phyloP scores from a whole-genome alignment of 2,888 invertebrate species.

The Suillia variegata region DNA sequence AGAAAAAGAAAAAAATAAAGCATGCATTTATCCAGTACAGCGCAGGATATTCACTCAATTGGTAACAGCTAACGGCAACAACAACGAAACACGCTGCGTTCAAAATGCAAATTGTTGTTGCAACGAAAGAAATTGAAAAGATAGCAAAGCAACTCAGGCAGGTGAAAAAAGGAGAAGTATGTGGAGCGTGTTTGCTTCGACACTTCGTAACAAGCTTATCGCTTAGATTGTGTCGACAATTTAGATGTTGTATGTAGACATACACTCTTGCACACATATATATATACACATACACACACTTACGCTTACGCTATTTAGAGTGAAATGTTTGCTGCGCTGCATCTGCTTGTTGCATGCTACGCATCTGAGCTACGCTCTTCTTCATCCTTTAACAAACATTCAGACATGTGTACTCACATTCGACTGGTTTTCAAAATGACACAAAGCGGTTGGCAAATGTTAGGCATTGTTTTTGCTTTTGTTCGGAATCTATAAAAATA shows the following conservation, averaged over 20 bases:
- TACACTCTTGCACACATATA: slow-evolving; percentile 24
- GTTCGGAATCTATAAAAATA: too few species aligned
- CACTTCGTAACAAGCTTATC: slow-evolving; percentile 1
- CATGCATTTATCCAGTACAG: too few species aligned
- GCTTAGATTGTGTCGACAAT: slow-evolving; percentile 26
- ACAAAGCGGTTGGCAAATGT: too few species aligned
- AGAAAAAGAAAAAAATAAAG: too few species aligned
- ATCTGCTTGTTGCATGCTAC: too few species aligned
- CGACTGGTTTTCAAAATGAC: too few species aligned
- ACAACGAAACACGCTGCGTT: not conserved
- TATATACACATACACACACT: slow-evolving; percentile 6
- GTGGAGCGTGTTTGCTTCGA: not conserved
- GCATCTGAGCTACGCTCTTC: too few species aligned
- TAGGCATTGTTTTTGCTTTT: too few species aligned
- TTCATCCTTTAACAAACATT: too few species aligned
- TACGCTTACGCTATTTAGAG: too few species aligned
- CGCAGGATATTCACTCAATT: slow-evolving; percentile 4
- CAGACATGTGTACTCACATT: too few species aligned
- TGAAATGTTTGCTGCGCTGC: too few species aligned
- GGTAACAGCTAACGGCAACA: not conserved
- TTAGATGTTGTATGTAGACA: slow-evolving; percentile 27
- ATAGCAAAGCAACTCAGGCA: slow-evolving; percentile 8
- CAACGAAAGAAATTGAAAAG: slow-evolving; percentile 20
- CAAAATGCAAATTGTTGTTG: not conserved
- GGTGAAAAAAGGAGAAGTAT: not conserved